phyloP scores from a whole-genome alignment of 2,113 vertebrate species.

The Pachyramphus minor region DNA sequence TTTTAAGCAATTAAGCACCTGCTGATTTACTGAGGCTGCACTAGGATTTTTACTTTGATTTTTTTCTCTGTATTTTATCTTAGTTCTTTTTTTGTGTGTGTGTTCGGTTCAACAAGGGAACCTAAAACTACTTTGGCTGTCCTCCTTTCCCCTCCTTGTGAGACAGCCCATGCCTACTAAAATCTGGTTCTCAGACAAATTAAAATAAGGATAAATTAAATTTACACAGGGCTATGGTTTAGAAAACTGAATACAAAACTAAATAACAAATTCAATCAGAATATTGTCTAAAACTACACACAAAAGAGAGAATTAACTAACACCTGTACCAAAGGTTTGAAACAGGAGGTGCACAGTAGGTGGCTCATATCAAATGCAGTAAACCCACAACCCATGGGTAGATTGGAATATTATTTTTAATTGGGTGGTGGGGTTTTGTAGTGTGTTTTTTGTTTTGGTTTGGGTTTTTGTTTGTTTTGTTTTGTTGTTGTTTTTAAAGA shows the following conservation, averaged over 20 bases:
- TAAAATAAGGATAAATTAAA: neutral
- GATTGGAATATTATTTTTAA: neutral
- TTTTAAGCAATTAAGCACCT: constrained; percentile 69
- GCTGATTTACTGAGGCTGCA: constrained; percentile 51
- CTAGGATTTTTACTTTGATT: constrained; percentile 51
- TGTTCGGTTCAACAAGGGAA: constrained; percentile 42
- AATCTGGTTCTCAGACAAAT: neutral
- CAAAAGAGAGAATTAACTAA: neutral
- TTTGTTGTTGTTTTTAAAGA: neutral
- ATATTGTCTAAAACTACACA: neutral
- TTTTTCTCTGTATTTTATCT: constrained; percentile 37
- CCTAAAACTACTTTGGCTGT: neutral
- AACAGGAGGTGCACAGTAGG: neutral
- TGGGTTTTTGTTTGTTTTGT: neutral
- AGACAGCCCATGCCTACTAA: neutral
- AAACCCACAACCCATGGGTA: neutral
- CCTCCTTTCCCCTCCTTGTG: neutral
- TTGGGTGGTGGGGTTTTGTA: neutral
- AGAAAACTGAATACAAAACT: neutral
- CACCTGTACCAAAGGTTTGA: neutral
- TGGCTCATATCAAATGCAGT: neutral
- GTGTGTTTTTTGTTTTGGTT: neutral
- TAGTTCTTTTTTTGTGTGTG: neutral
- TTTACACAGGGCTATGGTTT: neutral
- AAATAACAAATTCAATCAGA: neutral